Evolutionary conservation across 2,113 vertebrate species (phyloP).

Genomic region (Oreochromis tanganicae): DNA sequence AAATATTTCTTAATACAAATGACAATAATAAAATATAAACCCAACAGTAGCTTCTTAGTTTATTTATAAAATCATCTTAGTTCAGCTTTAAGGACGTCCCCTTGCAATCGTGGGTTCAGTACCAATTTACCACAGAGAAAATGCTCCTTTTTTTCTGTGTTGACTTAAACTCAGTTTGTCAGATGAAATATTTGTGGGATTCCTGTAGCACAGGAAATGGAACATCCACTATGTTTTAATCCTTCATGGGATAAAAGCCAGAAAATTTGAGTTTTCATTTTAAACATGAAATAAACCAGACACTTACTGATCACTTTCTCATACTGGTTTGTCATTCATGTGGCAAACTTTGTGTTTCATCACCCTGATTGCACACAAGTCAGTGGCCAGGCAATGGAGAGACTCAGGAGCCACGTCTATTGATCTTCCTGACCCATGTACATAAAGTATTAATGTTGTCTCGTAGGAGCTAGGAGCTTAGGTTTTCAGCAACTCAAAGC

Average conservation of each 20-base stretch:
- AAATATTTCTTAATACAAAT: too few species aligned
- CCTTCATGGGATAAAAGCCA: background rate
- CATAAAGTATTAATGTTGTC: conserved; percentile 63
- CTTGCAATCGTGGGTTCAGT: background rate
- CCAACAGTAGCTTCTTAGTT: background rate
- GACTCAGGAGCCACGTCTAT: conserved; percentile 28
- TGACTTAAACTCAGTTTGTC: background rate
- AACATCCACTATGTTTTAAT: background rate
- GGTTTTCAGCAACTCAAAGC: background rate
- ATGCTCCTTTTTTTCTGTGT: background rate
- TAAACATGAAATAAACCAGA: background rate
- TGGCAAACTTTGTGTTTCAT: background rate
- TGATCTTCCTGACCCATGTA: conserved; percentile 38
- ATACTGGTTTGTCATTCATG: background rate
- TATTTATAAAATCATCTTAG: background rate
- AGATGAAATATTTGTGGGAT: background rate
- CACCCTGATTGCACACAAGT: background rate
- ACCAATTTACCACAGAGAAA: background rate
- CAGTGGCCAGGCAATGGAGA: background rate
- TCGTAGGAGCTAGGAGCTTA: background rate
- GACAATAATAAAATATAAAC: too few species aligned
- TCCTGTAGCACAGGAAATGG: background rate
- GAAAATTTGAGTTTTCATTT: background rate
- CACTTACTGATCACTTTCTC: background rate
- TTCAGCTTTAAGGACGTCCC: background rate